Evolutionary conservation across 1,140 invertebrate genomes (phyloP).

Genomic region (Zaprionus lachaisei): DNA sequence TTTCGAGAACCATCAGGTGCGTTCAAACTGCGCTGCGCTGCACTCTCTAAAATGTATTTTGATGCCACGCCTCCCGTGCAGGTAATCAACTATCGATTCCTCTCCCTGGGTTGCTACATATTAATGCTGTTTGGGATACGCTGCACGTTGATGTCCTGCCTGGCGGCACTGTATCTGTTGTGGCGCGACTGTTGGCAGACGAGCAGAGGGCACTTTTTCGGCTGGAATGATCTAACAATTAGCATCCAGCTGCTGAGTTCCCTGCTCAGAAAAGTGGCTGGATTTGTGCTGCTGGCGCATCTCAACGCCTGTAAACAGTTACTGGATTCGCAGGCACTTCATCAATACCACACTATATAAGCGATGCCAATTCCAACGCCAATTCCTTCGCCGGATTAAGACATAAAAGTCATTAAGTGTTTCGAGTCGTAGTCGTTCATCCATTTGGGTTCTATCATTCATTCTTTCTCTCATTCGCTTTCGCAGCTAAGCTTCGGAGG

Average conservation of each 20-base stretch:
- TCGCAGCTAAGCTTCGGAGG: conserved; percentile 3
- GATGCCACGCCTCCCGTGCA: not conserved
- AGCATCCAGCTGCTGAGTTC: conserved; percentile 29
- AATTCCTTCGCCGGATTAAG: conserved; percentile 34
- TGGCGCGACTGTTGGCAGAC: conserved; percentile 21
- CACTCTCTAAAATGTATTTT: not conserved
- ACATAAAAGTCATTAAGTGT: conserved; percentile 50
- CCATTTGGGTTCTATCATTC: conserved; percentile 10
- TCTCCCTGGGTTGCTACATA: conserved; percentile 7
- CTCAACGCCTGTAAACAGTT: conserved; percentile 60
- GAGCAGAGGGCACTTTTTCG: conserved; percentile 24
- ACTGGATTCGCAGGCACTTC: conserved; percentile 25
- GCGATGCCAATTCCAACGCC: conserved; percentile 7
- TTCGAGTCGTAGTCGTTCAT: conserved; percentile 1
- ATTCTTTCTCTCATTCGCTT: not conserved
- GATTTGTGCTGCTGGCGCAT: conserved; percentile 39
- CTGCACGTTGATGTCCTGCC: conserved; percentile 17
- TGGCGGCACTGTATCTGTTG: conserved; percentile 12
- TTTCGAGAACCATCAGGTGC: conserved; percentile 21
- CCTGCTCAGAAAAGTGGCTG: conserved; percentile 36
- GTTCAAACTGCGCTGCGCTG: not conserved
- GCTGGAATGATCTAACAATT: conserved; percentile 52
- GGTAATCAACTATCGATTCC: conserved; percentile 14
- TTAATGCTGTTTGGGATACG: conserved; percentile 24
- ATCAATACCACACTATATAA: conserved; percentile 1